Evolutionary conservation across 2,888 invertebrate species (phyloP), one percentile per base, ranked within the genome.

Genomic region (Archips crataeganus): DNA sequence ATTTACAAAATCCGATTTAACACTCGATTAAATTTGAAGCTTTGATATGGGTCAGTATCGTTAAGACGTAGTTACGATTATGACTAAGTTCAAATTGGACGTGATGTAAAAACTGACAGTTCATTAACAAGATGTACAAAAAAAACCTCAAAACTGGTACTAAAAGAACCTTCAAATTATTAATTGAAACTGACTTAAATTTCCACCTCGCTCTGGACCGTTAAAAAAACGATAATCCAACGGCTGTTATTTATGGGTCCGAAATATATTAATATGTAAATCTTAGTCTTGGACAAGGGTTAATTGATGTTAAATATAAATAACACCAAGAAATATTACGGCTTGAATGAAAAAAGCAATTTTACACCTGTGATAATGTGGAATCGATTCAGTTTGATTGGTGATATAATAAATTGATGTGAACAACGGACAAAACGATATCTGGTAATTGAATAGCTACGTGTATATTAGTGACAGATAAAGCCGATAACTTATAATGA

Each of bases 261-360:
- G 77, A 84, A 87, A 87, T 85, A 83, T 86, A 89, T 89, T 89
- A 88, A 88, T 86, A 90, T 89, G 89, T 87, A 84, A 90, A 90
- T 89, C 79, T 78, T 78, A 77, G 77, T 75, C 82, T 80, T 83
- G 81, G 86, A 86, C 86, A 87, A 85, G 86, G 85, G 87, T 90
- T 90, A 90, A 90, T 89, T 88, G 88, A 90, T 91, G 90, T 88
- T 86, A 87, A 87, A 85, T 87, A 88, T 90, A 89, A 90, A 90
- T 90, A 86, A 88, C 80, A 84, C 77, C 84, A 79, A 84, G 77
- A 81, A 79, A 80, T 82, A 83, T 81, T 68, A 75, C 69, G 77
- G 74, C 74, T 76, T 83, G 80, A 87, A 84, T 82, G 81, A 77
- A 80, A 39, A 84, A 79, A 80, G 78, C 80, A 79, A 88, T 87